A percentile compares a stretch with the other conserved stretches of the same genome.
phyloP scores from a whole-genome alignment of 2,113 vertebrate genomes.

The Miniopterus natalensis region DNA sequence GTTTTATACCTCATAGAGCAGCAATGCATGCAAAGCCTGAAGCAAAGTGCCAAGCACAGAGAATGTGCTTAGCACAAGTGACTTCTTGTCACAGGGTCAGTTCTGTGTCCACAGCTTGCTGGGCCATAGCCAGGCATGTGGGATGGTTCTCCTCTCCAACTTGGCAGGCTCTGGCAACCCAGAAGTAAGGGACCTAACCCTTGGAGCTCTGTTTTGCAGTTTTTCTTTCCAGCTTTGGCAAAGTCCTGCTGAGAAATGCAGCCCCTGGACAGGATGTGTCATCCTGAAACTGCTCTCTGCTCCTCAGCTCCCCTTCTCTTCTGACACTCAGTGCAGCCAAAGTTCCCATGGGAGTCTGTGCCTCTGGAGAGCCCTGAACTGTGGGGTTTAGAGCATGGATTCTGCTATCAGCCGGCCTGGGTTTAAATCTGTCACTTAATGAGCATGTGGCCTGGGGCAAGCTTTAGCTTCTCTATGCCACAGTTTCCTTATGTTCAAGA shows the following conservation, averaged over 20 bases:
- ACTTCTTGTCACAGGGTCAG: neutral
- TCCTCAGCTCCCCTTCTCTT: neutral
- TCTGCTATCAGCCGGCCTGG: neutral
- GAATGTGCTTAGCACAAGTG: neutral
- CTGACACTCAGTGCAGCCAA: fast-evolving
- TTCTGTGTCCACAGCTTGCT: neutral
- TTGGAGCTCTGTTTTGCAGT: neutral
- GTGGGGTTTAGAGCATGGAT: neutral
- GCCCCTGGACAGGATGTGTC: neutral
- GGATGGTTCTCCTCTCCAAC: neutral
- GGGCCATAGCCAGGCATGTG: neutral
- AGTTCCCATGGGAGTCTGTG: neutral
- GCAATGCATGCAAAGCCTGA: neutral
- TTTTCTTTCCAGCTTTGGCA: conserved; percentile 47
- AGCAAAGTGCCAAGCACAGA: neutral
- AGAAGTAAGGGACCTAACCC: neutral
- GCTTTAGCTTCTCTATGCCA: neutral
- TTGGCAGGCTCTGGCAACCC: neutral
- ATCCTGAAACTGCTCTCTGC: neutral
- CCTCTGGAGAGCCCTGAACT: neutral
- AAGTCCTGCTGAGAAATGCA: conserved; percentile 35
- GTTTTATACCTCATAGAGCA: neutral
- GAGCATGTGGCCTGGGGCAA: neutral
- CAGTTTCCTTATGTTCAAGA: neutral
- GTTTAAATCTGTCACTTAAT: neutral